A percentile compares a stretch with the other conserved stretches of the same genome.
Evolutionary conservation across 2,113 vertebrate genomes (phyloP).

Genomic region (Peromyscus leucopus): DNA sequence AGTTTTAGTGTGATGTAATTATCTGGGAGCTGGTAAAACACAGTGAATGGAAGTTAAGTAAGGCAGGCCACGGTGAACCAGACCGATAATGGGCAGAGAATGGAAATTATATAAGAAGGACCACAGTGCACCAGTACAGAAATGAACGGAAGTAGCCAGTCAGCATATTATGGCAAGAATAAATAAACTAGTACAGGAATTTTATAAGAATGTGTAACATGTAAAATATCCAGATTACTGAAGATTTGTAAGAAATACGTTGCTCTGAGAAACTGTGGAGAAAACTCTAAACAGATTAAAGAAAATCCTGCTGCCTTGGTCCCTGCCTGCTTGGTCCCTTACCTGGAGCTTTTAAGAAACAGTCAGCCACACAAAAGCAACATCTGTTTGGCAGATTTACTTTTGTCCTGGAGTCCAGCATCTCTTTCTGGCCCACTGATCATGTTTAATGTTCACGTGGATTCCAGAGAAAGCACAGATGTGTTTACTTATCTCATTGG

Average conservation of each 20-base stretch:
- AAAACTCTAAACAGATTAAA: conserved; percentile 35
- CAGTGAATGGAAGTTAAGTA: conserved; percentile 14
- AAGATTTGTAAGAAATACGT: conserved; percentile 30
- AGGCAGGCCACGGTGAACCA: background rate
- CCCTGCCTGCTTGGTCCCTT: conserved; percentile 2
- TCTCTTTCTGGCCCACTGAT: conserved; percentile 32
- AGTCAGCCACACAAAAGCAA: conserved; percentile 43
- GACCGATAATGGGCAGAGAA: background rate
- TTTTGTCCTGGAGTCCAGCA: conserved; percentile 55
- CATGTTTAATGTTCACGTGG: conserved; percentile 39
- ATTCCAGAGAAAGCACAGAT: conserved; percentile 63
- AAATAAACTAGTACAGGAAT: conserved; percentile 40
- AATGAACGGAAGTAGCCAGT: conserved; percentile 40
- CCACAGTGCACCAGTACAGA: background rate
- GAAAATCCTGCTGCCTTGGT: conserved; percentile 4
- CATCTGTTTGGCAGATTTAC: conserved; percentile 73
- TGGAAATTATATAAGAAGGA: conserved; percentile 6
- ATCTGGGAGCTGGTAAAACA: conserved; percentile 44
- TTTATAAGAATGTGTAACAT: conserved; percentile 28
- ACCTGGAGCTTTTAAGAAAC: conserved; percentile 53
- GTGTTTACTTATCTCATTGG: conserved; percentile 41
- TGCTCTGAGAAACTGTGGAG: conserved; percentile 35
- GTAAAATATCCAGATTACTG: conserved; percentile 31
- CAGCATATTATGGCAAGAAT: conserved; percentile 44
- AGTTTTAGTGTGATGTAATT: conserved; percentile 43